Evolutionary conservation across 2,888 invertebrate species (phyloP).

Genomic region (Lomographa bimaculata): DNA sequence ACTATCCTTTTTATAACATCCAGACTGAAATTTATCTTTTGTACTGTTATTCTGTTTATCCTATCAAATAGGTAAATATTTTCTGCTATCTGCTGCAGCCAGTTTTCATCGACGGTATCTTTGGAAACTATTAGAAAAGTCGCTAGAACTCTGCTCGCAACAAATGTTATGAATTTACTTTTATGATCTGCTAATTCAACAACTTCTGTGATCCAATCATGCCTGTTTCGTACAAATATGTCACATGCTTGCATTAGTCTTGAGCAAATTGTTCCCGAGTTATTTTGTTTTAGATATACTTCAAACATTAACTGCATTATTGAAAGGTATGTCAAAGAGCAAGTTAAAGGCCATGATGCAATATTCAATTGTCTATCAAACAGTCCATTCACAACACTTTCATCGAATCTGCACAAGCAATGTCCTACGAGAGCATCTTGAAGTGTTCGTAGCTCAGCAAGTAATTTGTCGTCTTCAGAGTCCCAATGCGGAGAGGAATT

Average conservation of each 20-base stretch:
- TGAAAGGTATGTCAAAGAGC: conserved; percentile 90
- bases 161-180: conserved; percentile 91
- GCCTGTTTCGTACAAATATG: conserved; percentile 90
- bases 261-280: conserved; percentile 91
- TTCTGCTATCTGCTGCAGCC: conserved; percentile 90
- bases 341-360: conserved; percentile 72
- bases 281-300: conserved; percentile 92
- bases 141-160: conserved; percentile 91
- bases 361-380: conserved; percentile 86
- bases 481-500: conserved; percentile 61
- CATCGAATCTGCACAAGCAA: conserved; percentile 90
- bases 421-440: conserved; percentile 88
- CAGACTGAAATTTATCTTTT: conserved; percentile 92
- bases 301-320: conserved; percentile 93
- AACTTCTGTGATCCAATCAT: conserved; percentile 92
- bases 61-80: conserved; percentile 87
- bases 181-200: conserved; percentile 90
- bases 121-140: conserved; percentile 93
- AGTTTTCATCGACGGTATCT: conserved; percentile 90
- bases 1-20: conserved; percentile 94
- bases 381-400: conserved; percentile 87
- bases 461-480: conserved; percentile 64
- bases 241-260: conserved; percentile 92
- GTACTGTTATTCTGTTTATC: conserved; percentile 86
- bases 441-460: conserved; percentile 82